Base-by-base conservation (phyloP, 2,113 vertebrate genomes). In the Ariopsis seemanni region DNA sequence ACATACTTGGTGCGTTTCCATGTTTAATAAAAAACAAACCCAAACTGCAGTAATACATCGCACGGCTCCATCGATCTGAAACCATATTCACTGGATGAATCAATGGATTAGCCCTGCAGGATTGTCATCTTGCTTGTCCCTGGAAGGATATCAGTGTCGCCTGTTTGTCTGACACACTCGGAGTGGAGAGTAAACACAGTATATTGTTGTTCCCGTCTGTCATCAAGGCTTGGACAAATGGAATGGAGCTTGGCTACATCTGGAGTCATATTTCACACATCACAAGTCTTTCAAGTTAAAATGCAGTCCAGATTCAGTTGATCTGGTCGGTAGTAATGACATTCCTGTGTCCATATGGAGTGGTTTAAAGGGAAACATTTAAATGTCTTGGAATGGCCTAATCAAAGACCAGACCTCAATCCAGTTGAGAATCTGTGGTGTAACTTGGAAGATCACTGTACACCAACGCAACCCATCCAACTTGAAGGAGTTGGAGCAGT, bases 191-290 rank as follows among this genome's bases (percentile, higher is more conserved):
- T 88, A 89, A 85, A 86, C 86, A 89, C 88, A 81, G 80, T 89
- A 86, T 89, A 89, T 85, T 88, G 84, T 87, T 86, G 88, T 80
- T 88, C 27, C 90, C 88, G 82, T 90, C 88, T 89, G 90, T 83
- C 90, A 88, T 84, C 50, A 42, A 75, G 84, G 75, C 58, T 63
- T 48, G 58, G 60, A 79, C 75, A 81, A 27, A 57, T 77, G 52
- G 87, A 85, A 69, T 71, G 55, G 50, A 81, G 67, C 80, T 22
- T 78, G 22, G 67, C 83, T 72, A 34, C 72, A 48, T 81, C 50
- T 58, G 82, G 42, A 86, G 85, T 60, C 86, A 86, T 85, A 88
- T 88, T 88, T 88, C 84, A 50, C 75, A n/a, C 89, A 89, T 89
- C 87, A 86, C 87, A 87, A 86, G 17, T 69, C 77, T 82, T 71